Conservation (phyloP, 2,113 vertebrate species). For the Charadrius vociferus region DNA sequence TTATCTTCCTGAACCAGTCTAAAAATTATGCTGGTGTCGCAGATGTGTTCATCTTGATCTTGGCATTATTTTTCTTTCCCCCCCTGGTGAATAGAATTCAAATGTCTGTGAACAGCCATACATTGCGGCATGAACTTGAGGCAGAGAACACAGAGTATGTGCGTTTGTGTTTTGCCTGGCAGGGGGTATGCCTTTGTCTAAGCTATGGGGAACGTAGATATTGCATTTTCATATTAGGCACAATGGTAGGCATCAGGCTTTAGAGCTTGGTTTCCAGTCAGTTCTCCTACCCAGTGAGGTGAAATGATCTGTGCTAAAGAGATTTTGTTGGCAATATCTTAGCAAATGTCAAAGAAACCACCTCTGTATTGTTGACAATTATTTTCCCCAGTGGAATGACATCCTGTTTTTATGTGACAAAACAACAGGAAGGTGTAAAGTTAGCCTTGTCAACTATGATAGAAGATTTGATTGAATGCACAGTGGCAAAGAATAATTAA, state of each 20-base stretch:
- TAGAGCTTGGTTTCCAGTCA: background rate
- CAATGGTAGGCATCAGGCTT: background rate
- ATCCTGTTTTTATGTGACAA: background rate
- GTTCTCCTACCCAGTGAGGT: background rate
- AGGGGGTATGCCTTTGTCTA: background rate
- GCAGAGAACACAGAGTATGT: background rate
- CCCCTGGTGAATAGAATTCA: background rate
- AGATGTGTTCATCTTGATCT: background rate
- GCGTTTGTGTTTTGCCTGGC: background rate
- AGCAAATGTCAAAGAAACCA: background rate
- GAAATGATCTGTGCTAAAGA: slow-evolving; percentile 1
- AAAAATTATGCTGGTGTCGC: background rate
- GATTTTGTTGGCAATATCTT: background rate
- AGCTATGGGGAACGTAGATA: background rate
- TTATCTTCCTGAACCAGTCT: background rate
- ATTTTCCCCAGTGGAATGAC: background rate
- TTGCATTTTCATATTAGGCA: background rate
- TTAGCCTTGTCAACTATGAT: background rate
- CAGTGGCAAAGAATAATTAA: background rate
- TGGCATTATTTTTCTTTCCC: background rate
- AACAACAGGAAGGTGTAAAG: slow-evolving; percentile 3
- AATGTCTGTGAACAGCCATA: background rate
- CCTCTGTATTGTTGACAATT: background rate
- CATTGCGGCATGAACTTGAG: background rate
- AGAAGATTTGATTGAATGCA: background rate